Base-by-base conservation (phyloP, 2,888 invertebrate genomes). In the Drosophila flavopinicola region DNA sequence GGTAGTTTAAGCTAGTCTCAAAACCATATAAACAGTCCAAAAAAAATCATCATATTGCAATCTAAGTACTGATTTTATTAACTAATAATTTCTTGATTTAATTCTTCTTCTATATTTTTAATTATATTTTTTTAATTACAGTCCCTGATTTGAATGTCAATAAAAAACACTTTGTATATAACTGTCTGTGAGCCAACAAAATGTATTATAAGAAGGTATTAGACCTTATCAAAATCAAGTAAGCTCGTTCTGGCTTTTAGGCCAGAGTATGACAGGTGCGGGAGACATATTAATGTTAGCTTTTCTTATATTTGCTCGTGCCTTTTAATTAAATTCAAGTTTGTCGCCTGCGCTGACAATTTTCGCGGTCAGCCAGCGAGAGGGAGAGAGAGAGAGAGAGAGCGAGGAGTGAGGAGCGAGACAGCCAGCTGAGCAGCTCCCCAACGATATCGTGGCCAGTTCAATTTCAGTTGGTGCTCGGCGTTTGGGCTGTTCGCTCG, bases 261-360 rank as follows among this genome's bases (percentile, higher is more conserved):
- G 49, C n/a, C 32, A 68, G 70, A 7, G 71, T 48, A 64, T 71
- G 11, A n/a, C 15, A n/a, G 7, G 7, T 24, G 25, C 7, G 13
- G 6, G 6, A 10, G 2, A 7, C 11, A 51, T 20, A 1, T n/a
- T n/a, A 6, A n/a, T 7, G 3, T 9, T 9, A 10, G 15, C 41
- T 59, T 57, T 51, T 52, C 38, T 29, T 64, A 53, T 61, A 49
- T 51, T 71, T 57, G 58, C 61, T 65, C 42, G 39, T 69, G 70
- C 29, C 53, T 67, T 84, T 74, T 76, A 73, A 78, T 88, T 74
- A 74, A 78, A 78, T 85, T 78, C 73, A 78, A 85, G 71, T 76
- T 86, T 87, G 85, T 84, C 75, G 73, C 68, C 75, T 65, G 68
- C 72, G 53, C 51, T 78, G 79, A 59, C 75, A 71, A 66, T 73